Evolutionary conservation across 2,797 vertebrate species (phyloP).

Genomic region (Monodelphis domestica): DNA sequence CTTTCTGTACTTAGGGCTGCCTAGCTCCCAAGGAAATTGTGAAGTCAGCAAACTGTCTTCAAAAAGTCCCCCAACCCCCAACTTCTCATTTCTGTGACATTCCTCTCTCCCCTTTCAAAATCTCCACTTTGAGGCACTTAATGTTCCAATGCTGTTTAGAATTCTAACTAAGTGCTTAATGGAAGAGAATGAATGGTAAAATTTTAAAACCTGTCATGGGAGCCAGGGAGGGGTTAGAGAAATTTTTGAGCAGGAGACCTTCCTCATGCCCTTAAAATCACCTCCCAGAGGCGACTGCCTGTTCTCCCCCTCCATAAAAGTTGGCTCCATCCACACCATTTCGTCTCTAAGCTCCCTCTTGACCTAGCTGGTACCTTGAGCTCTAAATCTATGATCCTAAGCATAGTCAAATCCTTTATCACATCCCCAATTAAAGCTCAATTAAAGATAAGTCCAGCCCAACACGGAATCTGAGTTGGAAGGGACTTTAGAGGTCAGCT

Average conservation of each 20-base stretch:
- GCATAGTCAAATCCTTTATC: neutral
- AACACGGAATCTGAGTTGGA: neutral
- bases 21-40: neutral
- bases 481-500: neutral
- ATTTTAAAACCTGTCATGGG: neutral
- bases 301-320: neutral
- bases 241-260: neutral
- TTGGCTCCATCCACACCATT: neutral
- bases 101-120: neutral
- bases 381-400: neutral
- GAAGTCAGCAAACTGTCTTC: neutral
- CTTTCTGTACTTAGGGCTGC: neutral
- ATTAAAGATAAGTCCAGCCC: neutral
- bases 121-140: neutral
- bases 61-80: neutral
- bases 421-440: neutral
- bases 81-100: neutral
- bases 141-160: neutral
- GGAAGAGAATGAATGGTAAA: neutral
- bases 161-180: neutral
- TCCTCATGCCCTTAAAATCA: neutral
- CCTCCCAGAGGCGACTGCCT: neutral
- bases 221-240: neutral
- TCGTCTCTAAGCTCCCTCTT: neutral
- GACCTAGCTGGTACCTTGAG: neutral